phyloP scores from a whole-genome alignment of 2,113 vertebrate genomes.

The Chloropsis cyanopogon region DNA sequence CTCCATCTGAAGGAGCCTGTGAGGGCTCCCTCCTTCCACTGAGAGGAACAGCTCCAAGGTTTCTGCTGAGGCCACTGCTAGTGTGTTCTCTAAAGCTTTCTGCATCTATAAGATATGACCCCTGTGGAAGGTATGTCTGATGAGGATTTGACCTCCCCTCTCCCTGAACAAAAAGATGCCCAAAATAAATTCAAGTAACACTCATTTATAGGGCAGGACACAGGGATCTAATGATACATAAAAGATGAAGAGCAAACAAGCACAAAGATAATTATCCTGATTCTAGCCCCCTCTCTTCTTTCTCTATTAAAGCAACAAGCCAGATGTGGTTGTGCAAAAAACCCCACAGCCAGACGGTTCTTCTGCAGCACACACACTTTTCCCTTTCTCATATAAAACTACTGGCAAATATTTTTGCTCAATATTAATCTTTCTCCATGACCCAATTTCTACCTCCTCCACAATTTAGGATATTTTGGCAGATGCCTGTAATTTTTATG shows the following conservation, averaged over 20 bases:
- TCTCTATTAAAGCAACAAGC: background rate
- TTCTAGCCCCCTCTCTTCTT: background rate
- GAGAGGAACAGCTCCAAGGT: background rate
- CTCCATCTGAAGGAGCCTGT: background rate
- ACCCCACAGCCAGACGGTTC: background rate
- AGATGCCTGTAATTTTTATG: constrained; percentile 54
- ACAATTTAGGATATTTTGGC: constrained; percentile 38
- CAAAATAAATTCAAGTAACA: background rate
- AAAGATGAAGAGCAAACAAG: background rate
- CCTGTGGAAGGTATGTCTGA: background rate
- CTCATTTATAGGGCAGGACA: background rate
- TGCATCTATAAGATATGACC: background rate
- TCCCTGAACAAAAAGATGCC: background rate
- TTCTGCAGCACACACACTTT: background rate
- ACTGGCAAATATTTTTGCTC: constrained; percentile 32
- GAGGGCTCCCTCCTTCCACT: background rate
- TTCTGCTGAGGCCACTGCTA: background rate
- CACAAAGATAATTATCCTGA: background rate
- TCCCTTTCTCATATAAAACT: constrained; percentile 4
- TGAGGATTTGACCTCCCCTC: background rate
- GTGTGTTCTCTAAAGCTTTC: background rate
- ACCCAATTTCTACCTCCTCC: constrained; percentile 49
- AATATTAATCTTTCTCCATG: constrained; percentile 7
- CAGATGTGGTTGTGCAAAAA: background rate
- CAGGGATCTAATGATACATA: fast-evolving